Percentiles rank a stretch among this genome's conserved stretches.
These are phyloP conservation scores for Hypanus sabinus DNA, from an alignment of 2,113 vertebrate species.

Conservation along the genomic window DNA sequence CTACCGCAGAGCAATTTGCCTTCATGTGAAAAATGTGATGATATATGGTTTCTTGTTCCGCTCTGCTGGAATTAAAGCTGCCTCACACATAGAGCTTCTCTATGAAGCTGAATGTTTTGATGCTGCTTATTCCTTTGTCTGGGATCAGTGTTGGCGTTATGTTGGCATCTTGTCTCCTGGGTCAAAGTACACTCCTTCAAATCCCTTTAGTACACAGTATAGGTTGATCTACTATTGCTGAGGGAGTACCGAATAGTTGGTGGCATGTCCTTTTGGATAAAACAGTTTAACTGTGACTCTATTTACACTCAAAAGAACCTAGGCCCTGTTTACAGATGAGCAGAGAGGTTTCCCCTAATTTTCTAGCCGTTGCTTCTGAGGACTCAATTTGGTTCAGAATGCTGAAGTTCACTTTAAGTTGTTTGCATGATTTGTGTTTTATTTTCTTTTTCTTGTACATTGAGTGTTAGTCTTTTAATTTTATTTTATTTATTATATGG, in stretches of 20 bases:
- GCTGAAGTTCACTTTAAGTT: no score
- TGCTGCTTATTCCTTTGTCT: background rate
- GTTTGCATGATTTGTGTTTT: no score
- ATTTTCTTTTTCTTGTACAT: no score
- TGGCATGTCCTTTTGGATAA: background rate
- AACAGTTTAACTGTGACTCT: background rate
- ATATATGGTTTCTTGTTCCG: slow-evolving; percentile 1
- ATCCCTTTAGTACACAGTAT: background rate
- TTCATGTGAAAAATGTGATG: slow-evolving; percentile 16
- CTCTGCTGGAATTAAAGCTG: background rate
- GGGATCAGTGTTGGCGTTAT: background rate
- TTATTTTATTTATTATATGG: no score
- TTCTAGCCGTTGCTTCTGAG: background rate
- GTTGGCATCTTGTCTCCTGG: background rate
- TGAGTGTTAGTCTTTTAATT: no score
- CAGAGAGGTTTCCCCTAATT: background rate
- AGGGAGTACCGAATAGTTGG: background rate
- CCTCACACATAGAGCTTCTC: no score
- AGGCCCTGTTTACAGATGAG: background rate
- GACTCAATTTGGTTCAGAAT: no score
- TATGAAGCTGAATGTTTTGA: background rate
- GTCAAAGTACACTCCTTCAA: background rate
- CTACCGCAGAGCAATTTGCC: background rate
- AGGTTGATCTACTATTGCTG: background rate
- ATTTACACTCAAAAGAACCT: background rate